Conservation (phyloP, 2,797 vertebrate species). For the Crypturellus tataupa region DNA sequence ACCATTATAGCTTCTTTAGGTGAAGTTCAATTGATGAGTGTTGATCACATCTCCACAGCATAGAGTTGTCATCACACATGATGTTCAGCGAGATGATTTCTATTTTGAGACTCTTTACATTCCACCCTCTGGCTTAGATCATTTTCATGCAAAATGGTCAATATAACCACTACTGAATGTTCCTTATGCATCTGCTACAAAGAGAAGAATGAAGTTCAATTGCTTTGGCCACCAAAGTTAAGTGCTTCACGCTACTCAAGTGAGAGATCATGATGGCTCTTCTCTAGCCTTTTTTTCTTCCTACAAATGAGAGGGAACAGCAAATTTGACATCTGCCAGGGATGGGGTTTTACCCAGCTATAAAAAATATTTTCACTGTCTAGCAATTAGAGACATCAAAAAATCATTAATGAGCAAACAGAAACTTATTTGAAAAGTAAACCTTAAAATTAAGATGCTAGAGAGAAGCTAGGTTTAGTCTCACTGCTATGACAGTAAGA, state of each 20-base stretch:
- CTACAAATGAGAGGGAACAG: neutral
- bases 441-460: neutral
- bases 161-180: neutral
- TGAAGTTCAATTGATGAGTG: constrained; percentile 9
- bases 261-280: neutral
- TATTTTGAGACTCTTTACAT: neutral
- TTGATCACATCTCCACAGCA: constrained; percentile 14
- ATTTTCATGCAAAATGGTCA: neutral
- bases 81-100: neutral
- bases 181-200: neutral
- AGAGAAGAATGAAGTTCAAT: neutral
- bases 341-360: neutral
- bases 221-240: neutral
- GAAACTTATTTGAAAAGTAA: neutral
- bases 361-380: neutral
- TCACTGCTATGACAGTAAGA: neutral
- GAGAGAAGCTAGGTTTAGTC: neutral
- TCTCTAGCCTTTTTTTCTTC: neutral
- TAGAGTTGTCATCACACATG: neutral
- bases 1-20: neutral
- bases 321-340: neutral
- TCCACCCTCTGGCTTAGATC: neutral
- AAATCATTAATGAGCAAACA: neutral
- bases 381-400: neutral
- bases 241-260: neutral